Base-by-base conservation (phyloP, 2,888 invertebrate genomes). In the Leptinotarsa tumamoca region DNA sequence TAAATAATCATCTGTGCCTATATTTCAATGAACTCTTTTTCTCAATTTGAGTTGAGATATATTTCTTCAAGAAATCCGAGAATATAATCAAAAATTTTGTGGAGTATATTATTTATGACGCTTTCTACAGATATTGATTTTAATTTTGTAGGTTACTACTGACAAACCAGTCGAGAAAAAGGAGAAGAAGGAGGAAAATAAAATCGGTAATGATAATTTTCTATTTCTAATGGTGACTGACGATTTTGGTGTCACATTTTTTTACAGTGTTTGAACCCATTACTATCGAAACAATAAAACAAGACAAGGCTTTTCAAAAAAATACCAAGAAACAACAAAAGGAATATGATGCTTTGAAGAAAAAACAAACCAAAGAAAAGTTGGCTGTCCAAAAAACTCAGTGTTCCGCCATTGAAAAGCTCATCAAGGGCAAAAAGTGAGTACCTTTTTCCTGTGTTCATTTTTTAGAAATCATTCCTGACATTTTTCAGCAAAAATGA, bases 291-390 rank as follows among this genome's bases (percentile, higher is more conserved):
- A 93, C 94, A 3, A 90, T 98, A 68, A 93, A 95, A 23, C 93
- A 93, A 83, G 98, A 98, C 88, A 98, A 98, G 87, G 94, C 94
- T 33, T 98, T 96, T 89, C 91, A 94, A 83, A 99, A 99, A 90
- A 94, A 96, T 52, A 93, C 95, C 67, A 95, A 97, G 84, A 99
- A 98, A 87, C 98, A 99, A 86, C 95, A 96, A 88, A 99, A 99
- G 86, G 99, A 99, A 84, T 87, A 96, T 78, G 99, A 99, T 75
- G 91, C 95, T 5, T 90, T 98, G 89, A 94, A 94, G 87, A 98
- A 98, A 87, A 94, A 95, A 73, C 98, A 99, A 85, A 92, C 94
- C 81, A 99, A 99, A 87, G 98, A 99, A 89, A 94, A 97, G 87
- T 90, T 94, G 85, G 89, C 94, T 49, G 92, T 99, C 87, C 98